Evolutionary conservation across 2,797 vertebrate genomes (phyloP).

Genomic region (Nannoperca obscura): DNA sequence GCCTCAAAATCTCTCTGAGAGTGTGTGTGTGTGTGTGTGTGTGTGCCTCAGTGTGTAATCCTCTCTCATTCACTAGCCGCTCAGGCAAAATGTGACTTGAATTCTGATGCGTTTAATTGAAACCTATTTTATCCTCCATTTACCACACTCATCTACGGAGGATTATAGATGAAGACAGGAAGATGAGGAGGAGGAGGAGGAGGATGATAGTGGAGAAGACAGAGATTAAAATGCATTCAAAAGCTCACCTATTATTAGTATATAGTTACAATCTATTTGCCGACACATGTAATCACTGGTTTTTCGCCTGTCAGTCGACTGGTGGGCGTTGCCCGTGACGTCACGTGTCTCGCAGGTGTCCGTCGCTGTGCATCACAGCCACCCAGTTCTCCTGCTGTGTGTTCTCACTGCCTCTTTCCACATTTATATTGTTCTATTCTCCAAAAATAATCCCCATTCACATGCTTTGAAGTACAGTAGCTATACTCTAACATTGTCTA

Average conservation of each 20-base stretch:
- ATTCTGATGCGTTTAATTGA: constrained; percentile 69
- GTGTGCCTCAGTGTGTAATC: constrained; percentile 14
- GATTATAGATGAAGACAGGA: constrained; percentile 46
- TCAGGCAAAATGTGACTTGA: constrained; percentile 57
- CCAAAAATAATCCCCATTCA: background rate
- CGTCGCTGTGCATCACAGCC: background rate
- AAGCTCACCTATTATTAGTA: too few relatives aligned
- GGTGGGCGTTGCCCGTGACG: background rate
- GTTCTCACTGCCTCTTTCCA: background rate
- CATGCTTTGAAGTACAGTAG: background rate
- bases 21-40: constrained; percentile 26
- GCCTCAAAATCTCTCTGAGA: constrained; percentile 12
- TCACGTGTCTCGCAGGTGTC: background rate
- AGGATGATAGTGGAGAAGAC: background rate
- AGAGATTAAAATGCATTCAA: constrained; percentile 7
- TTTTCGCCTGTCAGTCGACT: background rate
- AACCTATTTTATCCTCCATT: constrained; percentile 67
- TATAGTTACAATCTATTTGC: too few relatives aligned
- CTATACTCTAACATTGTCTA: too few relatives aligned
- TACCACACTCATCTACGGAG: constrained; percentile 57
- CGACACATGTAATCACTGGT: too few relatives aligned
- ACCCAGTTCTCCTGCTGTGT: background rate
- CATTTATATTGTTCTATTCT: too few relatives aligned
- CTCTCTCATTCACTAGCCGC: constrained; percentile 41
- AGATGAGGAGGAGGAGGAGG: background rate